A percentile compares a stretch with the other conserved stretches of the same genome.
These are phyloP conservation scores for Spheniscus humboldti DNA, from an alignment of 2,797 vertebrate genomes.

Conservation along the genomic window DNA sequence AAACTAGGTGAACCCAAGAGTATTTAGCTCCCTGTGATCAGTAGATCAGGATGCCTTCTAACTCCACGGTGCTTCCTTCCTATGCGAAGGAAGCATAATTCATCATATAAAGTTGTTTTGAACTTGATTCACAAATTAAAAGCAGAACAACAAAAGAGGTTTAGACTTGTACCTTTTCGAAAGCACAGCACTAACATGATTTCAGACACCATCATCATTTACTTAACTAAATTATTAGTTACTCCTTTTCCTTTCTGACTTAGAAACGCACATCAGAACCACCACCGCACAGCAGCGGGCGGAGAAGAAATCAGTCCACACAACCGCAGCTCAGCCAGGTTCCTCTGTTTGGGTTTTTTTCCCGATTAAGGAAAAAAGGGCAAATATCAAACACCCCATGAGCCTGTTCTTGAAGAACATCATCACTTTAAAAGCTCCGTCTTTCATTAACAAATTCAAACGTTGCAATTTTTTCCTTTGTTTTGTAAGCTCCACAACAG, in stretches of 20 bases:
- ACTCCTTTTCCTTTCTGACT: not conserved
- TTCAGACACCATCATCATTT: not conserved
- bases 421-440: not conserved
- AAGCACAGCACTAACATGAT: not conserved
- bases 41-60: too few species aligned
- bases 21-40: not conserved
- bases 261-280: not conserved
- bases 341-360: too few species aligned
- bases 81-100: not conserved
- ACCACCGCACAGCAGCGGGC: not conserved
- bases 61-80: not conserved
- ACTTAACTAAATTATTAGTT: not conserved
- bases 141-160: not conserved
- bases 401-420: not conserved
- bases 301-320: not conserved
- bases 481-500: not conserved
- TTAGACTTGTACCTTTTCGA: not conserved
- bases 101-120: not conserved
- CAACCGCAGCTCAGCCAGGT: not conserved
- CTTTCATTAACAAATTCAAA: not conserved
- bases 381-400: not conserved
- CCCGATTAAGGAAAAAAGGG: not conserved
- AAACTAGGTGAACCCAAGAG: not conserved
- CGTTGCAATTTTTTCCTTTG: fast-evolving
- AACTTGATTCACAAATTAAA: not conserved